Evolutionary conservation across 2,888 invertebrate genomes (phyloP), one percentile per base, ranked within the genome.

Genomic region (Notodonta ziczac): DNA sequence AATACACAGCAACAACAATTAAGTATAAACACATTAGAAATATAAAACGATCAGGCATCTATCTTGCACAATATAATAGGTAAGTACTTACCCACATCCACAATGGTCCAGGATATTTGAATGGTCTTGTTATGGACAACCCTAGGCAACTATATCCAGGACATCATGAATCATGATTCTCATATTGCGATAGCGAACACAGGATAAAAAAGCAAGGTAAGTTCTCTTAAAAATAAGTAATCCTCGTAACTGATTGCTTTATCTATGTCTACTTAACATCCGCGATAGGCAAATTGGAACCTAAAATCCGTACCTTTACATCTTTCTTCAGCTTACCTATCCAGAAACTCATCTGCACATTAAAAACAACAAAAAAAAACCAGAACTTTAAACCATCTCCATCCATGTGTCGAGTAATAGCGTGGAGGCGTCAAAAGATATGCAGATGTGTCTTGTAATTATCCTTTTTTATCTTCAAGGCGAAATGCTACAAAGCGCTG

Each of bases 381-480:
- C 80, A 78, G 76, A 74, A 80, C 80, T 84, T 85, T 85, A 73
- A 86, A 80, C 83, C 83, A 76, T 82, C 82, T 86, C 72, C 83
- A 80, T 80, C 83, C 85, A 86, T 84, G 87, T 88, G 87, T 87
- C 81, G 78, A 83, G 78, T 84, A 83, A 89, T 83, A 78, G 80
- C 82, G 69, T 42, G 62, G 73, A 82, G 81, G 84, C 84, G 87
- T 87, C 80, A 86, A 89, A 87, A 89, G 85, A 90, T 87, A 90
- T 87, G 85, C 87, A 91, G 88, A 91, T 90, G 86, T 86, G 81
- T 85, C 76, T 82, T 84, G 80, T 84, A 83, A 85, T 85, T 83
- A 84, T 77, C 78, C 72, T 79, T 81, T 84, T 83, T 83, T 85
- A 84, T 75, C 72, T 81, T 75, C 69, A 78, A 82, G 72, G 76